Conservation (phyloP, 1,140 invertebrate species). For the Heliconius himera region DNA sequence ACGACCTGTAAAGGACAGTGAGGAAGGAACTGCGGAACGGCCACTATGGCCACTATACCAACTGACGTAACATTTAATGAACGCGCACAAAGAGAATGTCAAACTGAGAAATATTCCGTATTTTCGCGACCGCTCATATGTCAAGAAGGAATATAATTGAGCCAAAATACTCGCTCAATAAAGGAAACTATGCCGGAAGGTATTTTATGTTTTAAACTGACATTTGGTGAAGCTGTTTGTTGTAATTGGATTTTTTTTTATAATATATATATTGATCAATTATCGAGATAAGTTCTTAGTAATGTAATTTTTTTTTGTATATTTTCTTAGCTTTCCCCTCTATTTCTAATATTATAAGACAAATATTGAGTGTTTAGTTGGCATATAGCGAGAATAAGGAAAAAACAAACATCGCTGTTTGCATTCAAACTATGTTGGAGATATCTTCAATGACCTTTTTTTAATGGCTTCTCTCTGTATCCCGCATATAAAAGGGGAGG, state of each 20-base stretch:
- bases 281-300: not conserved
- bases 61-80: slow-evolving; percentile 29
- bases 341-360: too few relatives aligned
- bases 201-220: not conserved
- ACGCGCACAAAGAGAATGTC: slow-evolving; percentile 23
- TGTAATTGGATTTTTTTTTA: not conserved
- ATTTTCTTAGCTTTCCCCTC: too few relatives aligned
- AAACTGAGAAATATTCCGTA: slow-evolving; percentile 4
- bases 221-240: slow-evolving; percentile 9
- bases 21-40: slow-evolving; percentile 29
- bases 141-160: slow-evolving; percentile 23
- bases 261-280: not conserved
- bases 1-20: slow-evolving; percentile 30
- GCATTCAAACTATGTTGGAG: too few relatives aligned
- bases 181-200: slow-evolving; percentile 10
- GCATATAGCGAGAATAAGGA: too few relatives aligned
- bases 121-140: slow-evolving; percentile 15
- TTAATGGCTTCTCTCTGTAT: not conserved
- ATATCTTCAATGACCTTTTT: not conserved
- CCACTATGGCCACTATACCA: not conserved
- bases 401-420: too few relatives aligned
- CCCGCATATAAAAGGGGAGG: not conserved
- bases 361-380: too few relatives aligned
- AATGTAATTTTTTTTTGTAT: too few relatives aligned
- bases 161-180: not conserved